phyloP scores from a whole-genome alignment of 2,797 vertebrate species.

The Galago senegalensis region DNA sequence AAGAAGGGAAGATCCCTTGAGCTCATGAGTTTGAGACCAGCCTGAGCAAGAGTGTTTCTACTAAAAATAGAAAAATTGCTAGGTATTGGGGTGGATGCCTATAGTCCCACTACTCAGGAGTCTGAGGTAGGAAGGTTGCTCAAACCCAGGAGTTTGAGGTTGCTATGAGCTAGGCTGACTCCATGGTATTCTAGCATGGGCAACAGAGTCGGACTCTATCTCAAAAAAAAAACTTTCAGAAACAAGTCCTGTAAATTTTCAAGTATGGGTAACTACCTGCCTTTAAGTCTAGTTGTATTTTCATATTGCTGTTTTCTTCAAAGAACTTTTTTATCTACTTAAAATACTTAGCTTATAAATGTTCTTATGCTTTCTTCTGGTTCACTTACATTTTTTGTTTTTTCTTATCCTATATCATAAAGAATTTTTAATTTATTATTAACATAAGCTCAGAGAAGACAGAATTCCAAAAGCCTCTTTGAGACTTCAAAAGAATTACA shows the following conservation, averaged over 20 bases:
- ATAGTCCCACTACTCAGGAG: no score
- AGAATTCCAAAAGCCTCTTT: constrained; percentile 34
- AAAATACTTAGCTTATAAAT: not conserved
- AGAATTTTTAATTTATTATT: constrained; percentile 60
- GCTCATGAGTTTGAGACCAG: no score
- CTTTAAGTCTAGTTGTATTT: not conserved
- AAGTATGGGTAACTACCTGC: not conserved
- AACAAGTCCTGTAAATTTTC: not conserved
- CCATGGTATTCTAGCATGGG: no score
- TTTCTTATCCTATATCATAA: not conserved
- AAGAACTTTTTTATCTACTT: constrained; percentile 11
- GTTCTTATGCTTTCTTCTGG: constrained; percentile 19
- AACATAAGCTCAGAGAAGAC: constrained; percentile 31
- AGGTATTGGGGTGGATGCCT: no score
- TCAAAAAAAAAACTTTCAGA: not conserved
- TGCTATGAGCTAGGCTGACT: no score
- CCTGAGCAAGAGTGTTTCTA: no score
- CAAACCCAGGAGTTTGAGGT: no score
- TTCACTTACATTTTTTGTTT: constrained; percentile 12
- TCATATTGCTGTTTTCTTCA: constrained; percentile 1
- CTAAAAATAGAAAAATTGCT: no score
- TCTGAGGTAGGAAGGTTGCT: no score
- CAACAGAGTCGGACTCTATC: no score
- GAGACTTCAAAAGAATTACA: not conserved
- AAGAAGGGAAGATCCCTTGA: no score